These are phyloP conservation scores for Brachyalestes nurse DNA, from an alignment of 2,797 vertebrate genomes.

Conservation along the genomic window DNA sequence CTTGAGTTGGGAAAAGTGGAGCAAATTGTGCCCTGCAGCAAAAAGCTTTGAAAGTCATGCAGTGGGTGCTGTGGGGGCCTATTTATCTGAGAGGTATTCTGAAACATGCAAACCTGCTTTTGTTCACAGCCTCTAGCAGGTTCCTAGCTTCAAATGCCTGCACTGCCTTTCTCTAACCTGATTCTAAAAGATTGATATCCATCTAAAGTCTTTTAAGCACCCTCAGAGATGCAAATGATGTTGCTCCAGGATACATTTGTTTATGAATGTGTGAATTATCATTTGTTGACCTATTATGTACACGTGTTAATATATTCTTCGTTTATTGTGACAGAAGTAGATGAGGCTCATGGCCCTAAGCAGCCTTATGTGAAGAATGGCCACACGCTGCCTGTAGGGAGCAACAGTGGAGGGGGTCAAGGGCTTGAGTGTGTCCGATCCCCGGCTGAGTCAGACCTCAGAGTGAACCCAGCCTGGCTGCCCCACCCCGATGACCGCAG, in stretches of 20 bases:
- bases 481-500: constrained; percentile 70
- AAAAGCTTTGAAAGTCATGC: constrained; percentile 70
- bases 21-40: constrained; percentile 73
- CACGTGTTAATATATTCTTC: background rate
- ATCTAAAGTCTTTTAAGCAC: background rate
- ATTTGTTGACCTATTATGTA: background rate
- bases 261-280: background rate
- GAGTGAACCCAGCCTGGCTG: constrained; percentile 75
- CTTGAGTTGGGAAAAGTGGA: constrained; percentile 73
- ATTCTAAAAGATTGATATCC: constrained; percentile 24
- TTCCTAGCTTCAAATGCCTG: constrained; percentile 16
- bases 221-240: background rate
- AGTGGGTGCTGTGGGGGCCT: constrained; percentile 64
- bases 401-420: constrained; percentile 58
- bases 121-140: constrained; percentile 19
- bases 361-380: constrained; percentile 88
- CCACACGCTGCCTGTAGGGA: constrained; percentile 85
- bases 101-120: constrained; percentile 32
- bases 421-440: constrained; percentile 68
- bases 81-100: constrained; percentile 70
- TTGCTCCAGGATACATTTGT: background rate
- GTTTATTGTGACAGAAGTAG: constrained; percentile 70
- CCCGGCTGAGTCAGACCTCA: constrained; percentile 72
- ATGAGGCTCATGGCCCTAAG: constrained; percentile 79
- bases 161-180: constrained; percentile 14